Percentiles rank a stretch among this genome's conserved stretches.
These are phyloP conservation scores for Plectrocnemia conspersa DNA, from an alignment of 1,140 invertebrate species.

Conservation along the genomic window DNA sequence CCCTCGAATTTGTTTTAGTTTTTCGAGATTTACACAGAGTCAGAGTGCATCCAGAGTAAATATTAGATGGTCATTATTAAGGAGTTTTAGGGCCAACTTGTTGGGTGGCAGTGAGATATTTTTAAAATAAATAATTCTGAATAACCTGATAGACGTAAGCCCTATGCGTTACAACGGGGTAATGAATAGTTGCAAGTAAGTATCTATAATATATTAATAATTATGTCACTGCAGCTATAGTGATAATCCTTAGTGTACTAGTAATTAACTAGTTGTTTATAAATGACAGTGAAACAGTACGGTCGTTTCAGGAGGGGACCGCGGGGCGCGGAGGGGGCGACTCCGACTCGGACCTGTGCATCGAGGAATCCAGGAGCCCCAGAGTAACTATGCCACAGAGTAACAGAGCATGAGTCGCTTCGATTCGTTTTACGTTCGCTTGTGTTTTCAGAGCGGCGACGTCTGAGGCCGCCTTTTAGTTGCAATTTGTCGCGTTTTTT, in stretches of 20 bases:
- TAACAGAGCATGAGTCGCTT: background rate
- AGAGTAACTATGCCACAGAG: slow-evolving; percentile 40
- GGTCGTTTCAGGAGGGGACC: slow-evolving; percentile 55
- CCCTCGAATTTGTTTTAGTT: too few species aligned
- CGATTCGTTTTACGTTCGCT: background rate
- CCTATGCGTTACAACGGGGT: background rate
- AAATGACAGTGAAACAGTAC: background rate
- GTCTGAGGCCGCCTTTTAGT: background rate
- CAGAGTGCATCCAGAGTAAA: too few species aligned
- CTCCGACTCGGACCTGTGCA: slow-evolving; percentile 82
- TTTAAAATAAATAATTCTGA: too few species aligned
- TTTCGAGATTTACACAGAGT: too few species aligned
- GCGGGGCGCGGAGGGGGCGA: slow-evolving; percentile 64
- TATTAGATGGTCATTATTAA: too few species aligned
- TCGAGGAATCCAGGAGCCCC: slow-evolving; percentile 61
- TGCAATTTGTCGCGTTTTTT: slow-evolving; percentile 14
- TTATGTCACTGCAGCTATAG: background rate
- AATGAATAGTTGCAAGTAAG: background rate
- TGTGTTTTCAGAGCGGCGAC: background rate
- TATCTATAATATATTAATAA: background rate
- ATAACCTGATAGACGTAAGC: too few species aligned
- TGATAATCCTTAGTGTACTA: background rate
- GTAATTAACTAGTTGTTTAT: background rate
- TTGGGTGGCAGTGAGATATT: too few species aligned
- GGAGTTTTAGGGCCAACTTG: too few species aligned